phyloP scores from a whole-genome alignment of 1,140 invertebrate species.

The Bicyclus anynana region DNA sequence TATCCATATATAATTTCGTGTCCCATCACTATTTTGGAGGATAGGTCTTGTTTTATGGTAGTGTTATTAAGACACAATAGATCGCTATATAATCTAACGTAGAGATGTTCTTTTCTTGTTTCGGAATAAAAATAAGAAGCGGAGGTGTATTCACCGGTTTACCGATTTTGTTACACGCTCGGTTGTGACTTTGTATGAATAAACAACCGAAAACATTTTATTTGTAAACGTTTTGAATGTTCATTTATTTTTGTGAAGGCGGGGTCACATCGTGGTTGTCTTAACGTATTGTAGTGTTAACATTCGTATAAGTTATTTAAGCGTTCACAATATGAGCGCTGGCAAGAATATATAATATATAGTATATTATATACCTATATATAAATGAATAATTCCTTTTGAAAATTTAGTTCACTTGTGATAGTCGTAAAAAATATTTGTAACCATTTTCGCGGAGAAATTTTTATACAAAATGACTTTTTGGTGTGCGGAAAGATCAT shows the following conservation, averaged over 20 bases:
- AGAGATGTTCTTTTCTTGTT: conserved; percentile 4
- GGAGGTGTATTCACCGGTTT: conserved; percentile 18
- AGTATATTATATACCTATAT: no score
- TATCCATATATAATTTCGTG: conserved; percentile 14
- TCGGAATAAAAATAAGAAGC: conserved; percentile 15
- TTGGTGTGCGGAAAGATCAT: background rate
- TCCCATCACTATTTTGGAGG: conserved; percentile 13
- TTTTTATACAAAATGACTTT: conserved; percentile 3
- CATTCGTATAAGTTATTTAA: background rate
- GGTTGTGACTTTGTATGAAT: conserved; percentile 9
- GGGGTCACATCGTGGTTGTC: conserved; percentile 6
- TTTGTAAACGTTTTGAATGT: background rate
- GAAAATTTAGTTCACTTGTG: background rate
- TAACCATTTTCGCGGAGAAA: background rate
- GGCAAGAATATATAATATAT: background rate
- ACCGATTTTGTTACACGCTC: conserved; percentile 12
- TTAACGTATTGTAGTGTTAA: background rate
- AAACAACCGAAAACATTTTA: background rate
- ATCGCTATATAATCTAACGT: conserved; percentile 8
- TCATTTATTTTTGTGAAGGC: conserved; percentile 3
- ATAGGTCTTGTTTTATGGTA: conserved; percentile 9
- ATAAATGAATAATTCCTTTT: background rate
- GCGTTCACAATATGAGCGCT: background rate
- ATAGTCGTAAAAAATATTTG: background rate
- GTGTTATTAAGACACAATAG: conserved; percentile 3